Percentiles rank a stretch among this genome's conserved stretches.
Conservation (phyloP, 23 tunicate species). For the Oikopleura albicans region DNA sequence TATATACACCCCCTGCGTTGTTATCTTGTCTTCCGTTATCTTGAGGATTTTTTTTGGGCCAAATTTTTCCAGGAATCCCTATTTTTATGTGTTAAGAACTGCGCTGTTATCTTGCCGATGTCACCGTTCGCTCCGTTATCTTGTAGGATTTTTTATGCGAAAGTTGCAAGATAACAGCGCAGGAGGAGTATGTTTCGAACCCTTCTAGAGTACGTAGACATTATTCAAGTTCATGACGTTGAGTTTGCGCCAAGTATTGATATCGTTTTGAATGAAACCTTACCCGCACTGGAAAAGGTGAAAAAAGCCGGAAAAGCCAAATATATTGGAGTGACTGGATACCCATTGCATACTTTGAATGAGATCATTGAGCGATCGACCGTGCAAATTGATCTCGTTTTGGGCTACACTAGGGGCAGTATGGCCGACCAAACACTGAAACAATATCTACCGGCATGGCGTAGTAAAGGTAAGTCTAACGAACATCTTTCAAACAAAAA, state of each 20-base stretch:
- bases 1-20: too few relatives aligned
- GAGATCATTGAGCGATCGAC: conserved; percentile 42
- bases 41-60: too few relatives aligned
- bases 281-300: conserved; percentile 56
- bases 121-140: too few relatives aligned
- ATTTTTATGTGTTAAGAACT: too few relatives aligned
- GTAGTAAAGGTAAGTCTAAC: conserved; percentile 20
- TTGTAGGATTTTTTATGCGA: too few relatives aligned
- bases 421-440: conserved; percentile 38
- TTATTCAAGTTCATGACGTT: conserved; percentile 64
- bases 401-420: conserved; percentile 68
- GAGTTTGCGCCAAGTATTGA: conserved; percentile 59
- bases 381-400: conserved; percentile 45
- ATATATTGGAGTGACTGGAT: conserved; percentile 65
- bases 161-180: too few relatives aligned
- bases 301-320: conserved; percentile 62
- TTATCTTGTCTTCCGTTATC: too few relatives aligned
- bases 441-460: conserved; percentile 32
- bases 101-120: too few relatives aligned
- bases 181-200: too few relatives aligned
- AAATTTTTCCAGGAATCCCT: too few relatives aligned
- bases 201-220: conserved; percentile 53
- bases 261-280: conserved; percentile 42
- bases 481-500: neutral
- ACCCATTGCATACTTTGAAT: conserved; percentile 39